These are phyloP conservation scores for Spheniscus mendiculus DNA, from an alignment of 2,113 vertebrate species.

Conservation along the genomic window DNA sequence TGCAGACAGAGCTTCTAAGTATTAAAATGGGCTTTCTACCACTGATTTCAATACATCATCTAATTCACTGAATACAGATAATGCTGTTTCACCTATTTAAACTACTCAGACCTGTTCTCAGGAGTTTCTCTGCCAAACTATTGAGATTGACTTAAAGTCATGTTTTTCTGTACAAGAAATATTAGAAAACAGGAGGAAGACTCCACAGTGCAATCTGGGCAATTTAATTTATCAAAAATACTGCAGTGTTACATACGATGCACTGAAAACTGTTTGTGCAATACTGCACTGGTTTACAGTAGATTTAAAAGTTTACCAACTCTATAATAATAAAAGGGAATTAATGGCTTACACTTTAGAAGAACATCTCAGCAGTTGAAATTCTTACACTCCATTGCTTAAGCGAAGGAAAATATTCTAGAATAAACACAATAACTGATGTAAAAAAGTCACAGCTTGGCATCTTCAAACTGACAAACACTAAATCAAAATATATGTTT, in stretches of 20 bases:
- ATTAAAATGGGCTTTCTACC: background rate
- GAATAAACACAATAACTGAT: background rate
- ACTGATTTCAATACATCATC: background rate
- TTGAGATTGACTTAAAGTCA: background rate
- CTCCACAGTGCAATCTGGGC: background rate
- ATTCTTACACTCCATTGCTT: background rate
- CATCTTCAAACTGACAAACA: background rate
- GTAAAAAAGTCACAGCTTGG: background rate
- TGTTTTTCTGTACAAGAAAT: background rate
- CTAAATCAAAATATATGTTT: background rate
- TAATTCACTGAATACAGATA: background rate
- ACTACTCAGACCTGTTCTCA: background rate
- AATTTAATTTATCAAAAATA: conserved; percentile 46
- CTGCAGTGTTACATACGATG: background rate
- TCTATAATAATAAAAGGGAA: background rate
- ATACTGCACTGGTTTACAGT: background rate
- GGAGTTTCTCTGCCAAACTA: background rate
- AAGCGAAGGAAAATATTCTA: background rate
- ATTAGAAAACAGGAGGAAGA: background rate
- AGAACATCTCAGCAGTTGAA: background rate
- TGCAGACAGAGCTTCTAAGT: background rate
- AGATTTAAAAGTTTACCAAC: background rate
- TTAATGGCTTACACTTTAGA: background rate
- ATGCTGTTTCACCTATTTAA: background rate
- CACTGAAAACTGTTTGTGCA: background rate